Conservation (phyloP, 2,113 vertebrate genomes). For the Saccopteryx bilineata region DNA sequence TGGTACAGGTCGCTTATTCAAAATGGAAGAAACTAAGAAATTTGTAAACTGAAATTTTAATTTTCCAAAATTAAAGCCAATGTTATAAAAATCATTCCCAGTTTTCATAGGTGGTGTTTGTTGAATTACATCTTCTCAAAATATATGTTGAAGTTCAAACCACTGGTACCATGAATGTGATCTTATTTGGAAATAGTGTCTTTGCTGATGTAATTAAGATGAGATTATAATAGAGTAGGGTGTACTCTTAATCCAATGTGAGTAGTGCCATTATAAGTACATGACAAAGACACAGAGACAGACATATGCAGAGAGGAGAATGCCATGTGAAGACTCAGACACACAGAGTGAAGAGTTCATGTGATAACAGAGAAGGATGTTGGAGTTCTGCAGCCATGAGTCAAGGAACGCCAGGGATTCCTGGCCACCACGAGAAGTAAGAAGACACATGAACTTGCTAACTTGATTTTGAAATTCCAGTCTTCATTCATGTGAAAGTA, state of each 20-base stretch:
- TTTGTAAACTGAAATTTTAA: not conserved
- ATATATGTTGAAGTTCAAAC: not conserved
- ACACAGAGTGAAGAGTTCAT: not conserved
- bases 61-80: slow-evolving; percentile 13
- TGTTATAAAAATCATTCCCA: not conserved
- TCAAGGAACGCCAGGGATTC: not conserved
- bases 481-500: not conserved
- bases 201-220: not conserved
- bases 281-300: not conserved
- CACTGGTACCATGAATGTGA: not conserved
- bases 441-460: not conserved
- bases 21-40: not conserved
- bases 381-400: not conserved
- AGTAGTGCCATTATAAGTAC: not conserved
- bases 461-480: not conserved
- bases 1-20: not conserved
- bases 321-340: not conserved
- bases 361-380: not conserved
- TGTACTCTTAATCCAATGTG: not conserved
- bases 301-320: not conserved
- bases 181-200: not conserved
- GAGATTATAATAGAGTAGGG: not conserved
- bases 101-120: not conserved
- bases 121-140: not conserved
- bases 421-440: not conserved